Evolutionary conservation across 2,797 vertebrate genomes (phyloP), one percentile per base, ranked within the genome.

Genomic region (Euthynnus affinis): DNA sequence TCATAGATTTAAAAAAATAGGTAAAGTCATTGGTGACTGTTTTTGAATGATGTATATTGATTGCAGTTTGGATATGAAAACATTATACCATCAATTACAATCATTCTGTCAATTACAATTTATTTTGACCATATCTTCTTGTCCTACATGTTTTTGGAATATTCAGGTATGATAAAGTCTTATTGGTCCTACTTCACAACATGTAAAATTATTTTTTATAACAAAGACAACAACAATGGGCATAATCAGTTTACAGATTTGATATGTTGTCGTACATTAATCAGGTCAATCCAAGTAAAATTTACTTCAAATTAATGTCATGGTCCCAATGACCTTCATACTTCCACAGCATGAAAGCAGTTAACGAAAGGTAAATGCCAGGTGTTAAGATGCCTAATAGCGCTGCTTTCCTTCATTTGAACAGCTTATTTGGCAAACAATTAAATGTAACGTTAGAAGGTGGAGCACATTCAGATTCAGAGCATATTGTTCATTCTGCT

Each of bases 401-500:
- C 7, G 5, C 71, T 46, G 60, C 62, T 76, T 81, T 49, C 74
- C 68, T 42, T 63, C 37, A 20, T 89, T 74, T 78, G 44, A 71
- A 68, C 78, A 59, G 83, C 66, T 87, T 86, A 88, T 91, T 77
- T 81, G 56, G 59, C 74, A 81, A 51, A 67, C 70, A 78, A 59
- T 84, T 78, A 84, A 87, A 81, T 17, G 1, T 67, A 65, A 78
- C 71, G 80, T 74, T 84, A 68, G 80, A 83, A 83, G 75, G 80
- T 71, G 56, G 73, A 80, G 81, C 56, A 58, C 60, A 72, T 84
- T 87, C 74, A 76, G 55, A 84, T 80, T 81, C 61, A 44, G 17
- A 76, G 78, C 74, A 85, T 73, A 84, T 72, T 83, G 66, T 89
- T 89, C 63, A 51, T 73, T 88, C 75, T 71, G 34, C 72, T 80